Evolutionary conservation across 1,140 invertebrate genomes (phyloP), one percentile per base, ranked within the genome.

Genomic region (Sinella curviseta): DNA sequence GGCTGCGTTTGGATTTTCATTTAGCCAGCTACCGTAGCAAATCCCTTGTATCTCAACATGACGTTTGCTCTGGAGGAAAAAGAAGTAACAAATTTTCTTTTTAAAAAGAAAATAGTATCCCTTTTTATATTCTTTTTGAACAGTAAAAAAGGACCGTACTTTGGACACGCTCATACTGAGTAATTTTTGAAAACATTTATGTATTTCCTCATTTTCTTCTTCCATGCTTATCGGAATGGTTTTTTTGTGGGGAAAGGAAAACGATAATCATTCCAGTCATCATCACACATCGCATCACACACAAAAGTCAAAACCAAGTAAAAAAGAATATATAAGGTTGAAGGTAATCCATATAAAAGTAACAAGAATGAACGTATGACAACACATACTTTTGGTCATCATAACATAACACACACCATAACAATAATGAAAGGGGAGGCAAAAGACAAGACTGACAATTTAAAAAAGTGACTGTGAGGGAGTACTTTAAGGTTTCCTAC

Each of bases 221-320:
- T n/a, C 12, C 24, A 60, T 8, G 30, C 31, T 65, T 17, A 65
- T 65, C 24, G 8, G 39, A 48, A 20, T 48, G 8, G 39, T 48
- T 48, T 48, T 48, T 48, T 48, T 48, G 8, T 60, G 8, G 8
- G 24, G 24, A n/a, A 70, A 70, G 31, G 24, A 26, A 26, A 65
- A 65, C 26, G 65, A 70, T 70, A 70, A 70, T 70, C 65, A 70
- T 70, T 70, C 65, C 57, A 16, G 57, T 33, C 65, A 70, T 70
- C 65, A 30, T 33, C 30, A 17, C 65, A 60, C 55, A 48, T n/a
- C 57, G 24, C 14, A 60, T n/a, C 8, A 17, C 24, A 26, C 65
- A 30, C 65, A 70, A 33, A 70, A 70, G n/a, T n/a, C n/a, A n/a
- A n/a, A n/a, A n/a, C 26, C 26, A 65, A 65, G 57, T 4, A 17